phyloP scores from a whole-genome alignment of 2,113 vertebrate genomes.

The Xenotilapia flavipinnis region DNA sequence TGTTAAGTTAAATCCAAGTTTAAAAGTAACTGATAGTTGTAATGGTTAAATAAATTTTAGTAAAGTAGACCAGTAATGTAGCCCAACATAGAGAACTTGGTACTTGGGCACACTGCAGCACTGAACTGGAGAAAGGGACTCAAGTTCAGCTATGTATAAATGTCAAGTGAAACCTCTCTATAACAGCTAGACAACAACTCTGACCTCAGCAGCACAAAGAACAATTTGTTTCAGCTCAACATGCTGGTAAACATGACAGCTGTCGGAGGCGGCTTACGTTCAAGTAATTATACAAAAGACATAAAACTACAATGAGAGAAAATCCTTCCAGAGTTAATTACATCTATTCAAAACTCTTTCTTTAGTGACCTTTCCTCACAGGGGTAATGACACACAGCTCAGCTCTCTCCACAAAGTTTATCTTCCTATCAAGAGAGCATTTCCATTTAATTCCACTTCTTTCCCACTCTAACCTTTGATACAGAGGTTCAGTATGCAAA shows the following conservation, averaged over 20 bases:
- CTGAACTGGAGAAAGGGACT: not conserved
- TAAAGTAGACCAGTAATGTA: not conserved
- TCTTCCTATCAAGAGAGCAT: conserved; percentile 57
- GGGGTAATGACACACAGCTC: conserved; percentile 31
- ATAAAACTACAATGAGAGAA: not conserved
- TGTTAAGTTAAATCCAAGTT: not conserved
- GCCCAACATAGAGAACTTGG: not conserved
- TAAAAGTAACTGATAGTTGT: not conserved
- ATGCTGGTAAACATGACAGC: conserved; percentile 1
- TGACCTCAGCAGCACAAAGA: not conserved
- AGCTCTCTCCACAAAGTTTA: conserved; percentile 50
- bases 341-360: conserved; percentile 30
- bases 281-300: not conserved
- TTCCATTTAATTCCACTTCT: conserved; percentile 62
- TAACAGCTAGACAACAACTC: not conserved
- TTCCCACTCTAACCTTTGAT: conserved; percentile 60
- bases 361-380: conserved; percentile 49
- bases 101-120: not conserved
- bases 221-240: not conserved
- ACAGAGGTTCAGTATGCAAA: conserved; percentile 56
- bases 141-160: not conserved
- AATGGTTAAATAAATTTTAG: not conserved
- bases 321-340: conserved; percentile 38
- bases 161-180: not conserved
- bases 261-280: not conserved